Base-by-base conservation (phyloP, 1,140 invertebrate genomes). In the Holcopasites calliopsidis region DNA sequence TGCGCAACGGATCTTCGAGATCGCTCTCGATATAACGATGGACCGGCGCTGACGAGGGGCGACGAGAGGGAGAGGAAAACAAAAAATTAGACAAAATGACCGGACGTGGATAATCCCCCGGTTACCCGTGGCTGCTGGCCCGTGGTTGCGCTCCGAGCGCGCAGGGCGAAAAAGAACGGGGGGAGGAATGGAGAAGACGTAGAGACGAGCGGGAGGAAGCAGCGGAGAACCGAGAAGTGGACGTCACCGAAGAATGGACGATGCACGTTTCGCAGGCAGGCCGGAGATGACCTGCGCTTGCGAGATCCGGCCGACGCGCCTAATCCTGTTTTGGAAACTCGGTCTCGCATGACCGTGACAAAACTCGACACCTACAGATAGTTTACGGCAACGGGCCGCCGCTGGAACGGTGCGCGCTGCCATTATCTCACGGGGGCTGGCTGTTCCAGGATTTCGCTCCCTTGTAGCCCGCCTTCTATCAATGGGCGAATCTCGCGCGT, bases 71-170 rank as follows among this genome's bases (percentile, higher is more conserved):
- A 85, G 80, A 85, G 83, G 86, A 83, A 85, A 83, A 88, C 76
- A 86, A 85, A 87, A n/a, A n/a, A n/a, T n/a, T n/a, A n/a, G n/a
- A n/a, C n/a, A n/a, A n/a, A 89, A 84, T 90, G 89, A 90, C 88
- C 89, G 89, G 89, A 90, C 88, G 89, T 89, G 82, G 84, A 89
- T 90, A 89, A 91, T 90, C 88, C 86, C 44, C 47, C 28, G 60
- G 70, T 54, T 73, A 73, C 70, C 70, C 70, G 40, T 58, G 72
- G 10, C 42, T 68, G 23, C 50, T 42, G 49, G 55, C 52, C 54
- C n/a, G n/a, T n/a, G n/a, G n/a, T n/a, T n/a, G 13, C 47, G n/a
- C 18, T 26, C 57, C 26, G 23, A n/a, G 23, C 50, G 79, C 76
- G 75, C 10, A 79, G 62, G 65, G 57, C 57, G 55, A 40, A 40